phyloP scores from a whole-genome alignment of 2,113 vertebrate genomes.

The Pipra filicauda region DNA sequence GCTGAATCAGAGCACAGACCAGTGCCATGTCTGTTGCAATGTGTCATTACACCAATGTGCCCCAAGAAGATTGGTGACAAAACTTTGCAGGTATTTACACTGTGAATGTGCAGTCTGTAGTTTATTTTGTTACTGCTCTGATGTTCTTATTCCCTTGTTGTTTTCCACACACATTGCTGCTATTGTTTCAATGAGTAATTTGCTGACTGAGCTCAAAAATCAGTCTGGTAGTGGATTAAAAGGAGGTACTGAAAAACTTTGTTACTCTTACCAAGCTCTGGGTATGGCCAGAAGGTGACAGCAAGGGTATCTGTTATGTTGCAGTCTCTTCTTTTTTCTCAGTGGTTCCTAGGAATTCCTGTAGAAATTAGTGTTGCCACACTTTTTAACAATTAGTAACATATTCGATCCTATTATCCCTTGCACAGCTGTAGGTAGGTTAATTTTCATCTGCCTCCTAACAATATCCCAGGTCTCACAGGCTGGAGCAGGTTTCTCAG shows the following conservation, averaged over 20 bases:
- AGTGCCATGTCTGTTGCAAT: fast-evolving
- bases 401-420: background rate
- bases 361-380: background rate
- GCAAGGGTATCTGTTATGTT: background rate
- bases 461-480: background rate
- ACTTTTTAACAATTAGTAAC: background rate
- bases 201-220: background rate
- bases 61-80: fast-evolving
- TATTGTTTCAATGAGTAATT: background rate
- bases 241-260: background rate
- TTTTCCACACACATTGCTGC: background rate
- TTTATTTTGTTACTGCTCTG: background rate
- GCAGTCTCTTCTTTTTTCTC: background rate
- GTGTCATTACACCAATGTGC: fast-evolving
- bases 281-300: fast-evolving
- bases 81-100: background rate
- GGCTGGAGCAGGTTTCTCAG: background rate
- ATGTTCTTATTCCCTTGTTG: background rate
- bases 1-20: background rate
- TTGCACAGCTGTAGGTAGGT: background rate
- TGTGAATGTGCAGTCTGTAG: background rate
- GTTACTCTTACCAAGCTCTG: background rate
- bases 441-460: slow-evolving; percentile 1
- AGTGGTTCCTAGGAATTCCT: background rate
- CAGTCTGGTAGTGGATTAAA: background rate